Percentiles rank a stretch among this genome's conserved stretches.
Evolutionary conservation across 2,113 vertebrate species (phyloP).

Genomic region (Solea solea): DNA sequence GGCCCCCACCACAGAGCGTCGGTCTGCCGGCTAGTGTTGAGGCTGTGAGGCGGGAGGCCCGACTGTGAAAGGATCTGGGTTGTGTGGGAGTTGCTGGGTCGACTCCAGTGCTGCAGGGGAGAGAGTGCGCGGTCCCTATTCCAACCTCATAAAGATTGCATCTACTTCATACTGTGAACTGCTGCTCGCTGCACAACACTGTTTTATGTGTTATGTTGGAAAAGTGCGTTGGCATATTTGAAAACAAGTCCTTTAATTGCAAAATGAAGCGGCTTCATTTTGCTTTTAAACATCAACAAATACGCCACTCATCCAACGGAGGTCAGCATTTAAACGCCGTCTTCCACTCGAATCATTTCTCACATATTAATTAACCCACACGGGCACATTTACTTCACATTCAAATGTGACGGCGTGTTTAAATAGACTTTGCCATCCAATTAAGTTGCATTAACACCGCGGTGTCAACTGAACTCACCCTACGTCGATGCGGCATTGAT

Average conservation of each 20-base stretch:
- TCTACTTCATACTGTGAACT: conserved; percentile 64
- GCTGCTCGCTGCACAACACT: conserved; percentile 55
- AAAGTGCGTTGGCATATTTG: conserved; percentile 19
- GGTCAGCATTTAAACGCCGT: conserved; percentile 12
- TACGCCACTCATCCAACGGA: background rate
- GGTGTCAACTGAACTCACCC: conserved; percentile 36
- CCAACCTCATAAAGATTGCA: conserved; percentile 57
- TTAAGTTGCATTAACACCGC: conserved; percentile 60
- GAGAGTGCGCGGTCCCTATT: conserved; percentile 52
- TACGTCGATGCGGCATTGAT: conserved; percentile 57
- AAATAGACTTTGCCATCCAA: conserved; percentile 63
- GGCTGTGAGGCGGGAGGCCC: conserved; percentile 54
- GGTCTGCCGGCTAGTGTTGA: conserved; percentile 52
- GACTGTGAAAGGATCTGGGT: conserved; percentile 71
- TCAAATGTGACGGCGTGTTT: conserved; percentile 43
- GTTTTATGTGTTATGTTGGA: conserved; percentile 24
- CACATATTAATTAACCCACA: conserved; percentile 54
- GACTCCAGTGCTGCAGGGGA: conserved; percentile 69
- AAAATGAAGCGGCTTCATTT: conserved; percentile 4
- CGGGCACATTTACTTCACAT: conserved; percentile 20
- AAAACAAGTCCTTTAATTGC: background rate
- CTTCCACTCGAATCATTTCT: background rate
- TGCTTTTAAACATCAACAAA: background rate
- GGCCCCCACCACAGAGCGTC: conserved; percentile 38
- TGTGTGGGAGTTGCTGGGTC: conserved; percentile 77